phyloP scores from a whole-genome alignment of 2,797 vertebrate genomes.

The Acanthurus leucopareius region DNA sequence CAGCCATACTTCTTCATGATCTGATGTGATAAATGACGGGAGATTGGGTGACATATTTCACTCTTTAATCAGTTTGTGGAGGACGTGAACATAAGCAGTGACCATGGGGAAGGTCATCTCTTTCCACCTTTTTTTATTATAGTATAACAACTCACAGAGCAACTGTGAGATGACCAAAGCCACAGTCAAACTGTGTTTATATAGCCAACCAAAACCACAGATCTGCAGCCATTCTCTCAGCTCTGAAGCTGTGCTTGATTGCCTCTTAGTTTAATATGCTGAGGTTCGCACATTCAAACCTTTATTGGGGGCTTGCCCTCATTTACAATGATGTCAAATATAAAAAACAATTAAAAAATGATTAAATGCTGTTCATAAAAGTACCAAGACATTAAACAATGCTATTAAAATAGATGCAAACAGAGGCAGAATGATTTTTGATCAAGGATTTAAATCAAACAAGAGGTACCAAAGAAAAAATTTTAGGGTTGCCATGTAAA shows the following conservation, averaged over 20 bases:
- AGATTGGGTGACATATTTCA: conserved; percentile 11
- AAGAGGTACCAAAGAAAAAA: no score
- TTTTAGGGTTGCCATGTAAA: no score
- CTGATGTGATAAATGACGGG: conserved; percentile 10
- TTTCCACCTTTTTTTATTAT: neutral
- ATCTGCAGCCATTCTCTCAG: neutral
- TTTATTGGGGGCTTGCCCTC: no score
- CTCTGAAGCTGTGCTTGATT: neutral
- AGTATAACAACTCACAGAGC: neutral
- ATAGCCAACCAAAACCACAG: neutral
- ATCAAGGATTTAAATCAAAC: no score
- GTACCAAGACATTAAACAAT: no score
- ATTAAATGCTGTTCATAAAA: no score
- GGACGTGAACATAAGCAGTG: neutral
- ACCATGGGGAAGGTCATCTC: neutral
- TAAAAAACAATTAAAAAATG: no score
- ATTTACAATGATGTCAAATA: no score
- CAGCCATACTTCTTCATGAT: conserved; percentile 11
- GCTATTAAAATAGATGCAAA: no score
- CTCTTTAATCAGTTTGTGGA: conserved; percentile 20
- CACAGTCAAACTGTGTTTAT: neutral
- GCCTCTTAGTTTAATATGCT: neutral
- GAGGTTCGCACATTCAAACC: no score
- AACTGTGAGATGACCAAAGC: neutral
- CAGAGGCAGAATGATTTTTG: no score